Evolutionary conservation across 37 sponge, comb jelly and placozoan species (phyloP), one percentile per base, ranked within the genome.

Genomic region (Dysidea cf. avara): DNA sequence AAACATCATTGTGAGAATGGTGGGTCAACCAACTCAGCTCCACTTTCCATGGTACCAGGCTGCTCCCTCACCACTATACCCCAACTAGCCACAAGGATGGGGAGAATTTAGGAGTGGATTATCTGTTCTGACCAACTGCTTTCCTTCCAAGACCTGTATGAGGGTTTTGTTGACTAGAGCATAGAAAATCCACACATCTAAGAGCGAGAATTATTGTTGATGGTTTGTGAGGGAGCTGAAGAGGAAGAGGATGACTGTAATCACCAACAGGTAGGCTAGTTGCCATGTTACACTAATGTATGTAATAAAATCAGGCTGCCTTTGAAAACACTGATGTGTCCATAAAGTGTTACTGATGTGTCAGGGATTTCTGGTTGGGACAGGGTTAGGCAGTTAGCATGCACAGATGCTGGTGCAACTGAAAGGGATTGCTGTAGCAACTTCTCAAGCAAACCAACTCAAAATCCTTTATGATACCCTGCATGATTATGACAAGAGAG

Each of bases 81-180:
- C 81, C 73, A 49, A 26, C 64, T 5, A 6, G 43, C 36, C 61
- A 71, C 72, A 68, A 57, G n/a, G n/a, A n/a, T 18, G 81, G 81
- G 6, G 71, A 80, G 64, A n/a, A n/a, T n/a, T n/a, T n/a, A n/a
- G n/a, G n/a, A n/a, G n/a, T n/a, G n/a, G n/a, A n/a, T n/a, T n/a
- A 80, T 33, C 55, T 69, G 32, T 70, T 28, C 28, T 5, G 79
- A 69, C 3, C 7, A 22, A 1, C 13, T 18, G 6, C 3, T 68
- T 6, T 5, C 1, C 53, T 3, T 32, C 6, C 4, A 72, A 37
- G 47, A 66, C 34, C 11, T 77, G 28, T 67, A 65, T 2, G 46
- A 39, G 3, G n/a, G n/a, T 29, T 22, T 9, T 17, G 34, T 35
- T 33, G 62, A 20, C 26, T n/a, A n/a, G n/a, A n/a, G n/a, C n/a